A percentile compares a stretch with the other conserved stretches of the same genome.
Conservation (phyloP, 2,113 vertebrate species). For the Trichechus manatus region DNA sequence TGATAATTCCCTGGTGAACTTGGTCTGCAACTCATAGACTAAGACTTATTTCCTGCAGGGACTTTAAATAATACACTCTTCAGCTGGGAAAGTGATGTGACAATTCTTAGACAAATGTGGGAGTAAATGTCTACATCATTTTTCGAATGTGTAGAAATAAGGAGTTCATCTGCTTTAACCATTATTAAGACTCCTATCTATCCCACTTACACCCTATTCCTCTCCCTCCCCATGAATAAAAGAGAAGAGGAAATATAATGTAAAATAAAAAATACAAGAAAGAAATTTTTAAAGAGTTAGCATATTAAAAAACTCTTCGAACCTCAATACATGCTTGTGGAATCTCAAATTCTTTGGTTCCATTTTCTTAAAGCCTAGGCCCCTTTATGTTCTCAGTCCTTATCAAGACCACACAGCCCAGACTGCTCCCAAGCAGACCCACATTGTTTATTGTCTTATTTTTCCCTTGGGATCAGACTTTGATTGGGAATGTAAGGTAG, state of each 20-base stretch:
- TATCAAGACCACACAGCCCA: accelerated
- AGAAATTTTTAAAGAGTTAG: not conserved
- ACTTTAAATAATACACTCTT: not conserved
- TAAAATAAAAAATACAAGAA: not conserved
- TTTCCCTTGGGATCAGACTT: not conserved
- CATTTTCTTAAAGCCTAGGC: not conserved
- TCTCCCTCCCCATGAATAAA: not conserved
- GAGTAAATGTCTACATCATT: not conserved
- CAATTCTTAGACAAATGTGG: not conserved
- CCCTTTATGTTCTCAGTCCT: not conserved
- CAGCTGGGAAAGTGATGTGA: not conserved
- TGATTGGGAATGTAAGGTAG: not conserved
- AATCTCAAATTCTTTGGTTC: not conserved
- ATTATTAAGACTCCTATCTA: not conserved
- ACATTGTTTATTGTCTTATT: not conserved
- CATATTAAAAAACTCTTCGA: conserved; percentile 11
- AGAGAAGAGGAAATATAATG: not conserved
- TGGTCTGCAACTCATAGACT: not conserved
- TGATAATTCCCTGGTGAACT: not conserved
- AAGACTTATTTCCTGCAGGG: not conserved
- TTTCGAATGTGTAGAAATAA: not conserved
- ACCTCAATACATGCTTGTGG: not conserved
- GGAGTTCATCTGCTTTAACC: not conserved
- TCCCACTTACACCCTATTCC: not conserved
- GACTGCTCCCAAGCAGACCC: not conserved